These are phyloP conservation scores for western clawed frog (Xenopus tropicalis) DNA, from an alignment of 2,113 vertebrate species.

Conservation along the genomic window UCB_Xtro_10.0 CM004443.2:69785501-69786000, in stretches of 20 bases:
- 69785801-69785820: background rate
- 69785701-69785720: slow-evolving; percentile 36
- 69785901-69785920: no score
- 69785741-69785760: slow-evolving; percentile 7
- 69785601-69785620: slow-evolving; percentile 91
- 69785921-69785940: no score
- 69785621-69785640: slow-evolving; percentile 94
- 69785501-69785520: no score
- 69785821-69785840: no score
- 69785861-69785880: background rate
- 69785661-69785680: slow-evolving; percentile 97
- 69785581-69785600: slow-evolving; percentile 97
- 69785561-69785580: slow-evolving; percentile 98
- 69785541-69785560: slow-evolving; percentile 80
- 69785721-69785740: background rate
- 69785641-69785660: slow-evolving; percentile 97
- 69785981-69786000: no score
- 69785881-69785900: background rate
- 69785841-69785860: no score
- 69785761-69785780: background rate
- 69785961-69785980: no score
- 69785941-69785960: no score
- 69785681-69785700: slow-evolving; percentile 22
- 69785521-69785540: no score
- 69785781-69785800: background rate